Evolutionary conservation across 1,140 invertebrate species (phyloP).

Genomic region (Alviniconcha marisindica): DNA sequence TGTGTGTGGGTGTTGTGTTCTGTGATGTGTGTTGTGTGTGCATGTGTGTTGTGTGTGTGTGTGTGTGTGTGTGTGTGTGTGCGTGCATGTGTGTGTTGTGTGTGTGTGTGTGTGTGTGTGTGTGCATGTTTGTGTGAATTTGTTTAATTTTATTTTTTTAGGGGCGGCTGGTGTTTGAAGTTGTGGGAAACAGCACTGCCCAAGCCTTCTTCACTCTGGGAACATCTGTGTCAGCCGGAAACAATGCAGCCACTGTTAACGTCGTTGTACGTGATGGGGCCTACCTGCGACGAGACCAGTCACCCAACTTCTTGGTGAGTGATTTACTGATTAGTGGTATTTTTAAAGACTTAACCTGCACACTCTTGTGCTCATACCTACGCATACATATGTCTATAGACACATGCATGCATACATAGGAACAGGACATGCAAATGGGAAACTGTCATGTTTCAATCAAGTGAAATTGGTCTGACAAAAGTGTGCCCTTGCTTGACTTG

Average conservation of each 20-base stretch:
- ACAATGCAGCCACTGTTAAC: neutral
- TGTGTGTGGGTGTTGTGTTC: too few relatives aligned
- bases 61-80: constrained; percentile 8
- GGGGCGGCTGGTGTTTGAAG: constrained; percentile 63
- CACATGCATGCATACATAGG: too few relatives aligned
- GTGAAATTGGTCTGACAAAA: too few relatives aligned
- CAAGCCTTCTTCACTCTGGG: constrained; percentile 59
- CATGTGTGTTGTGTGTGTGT: neutral
- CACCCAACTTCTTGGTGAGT: neutral
- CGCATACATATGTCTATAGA: too few relatives aligned
- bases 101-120: neutral
- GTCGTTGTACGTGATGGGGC: neutral
- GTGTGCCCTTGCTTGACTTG: too few relatives aligned
- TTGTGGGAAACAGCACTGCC: constrained; percentile 62
- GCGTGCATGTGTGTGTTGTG: neutral
- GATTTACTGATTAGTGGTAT: too few relatives aligned
- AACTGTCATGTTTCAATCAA: too few relatives aligned
- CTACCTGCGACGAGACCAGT: constrained; percentile 11
- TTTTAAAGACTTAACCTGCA: too few relatives aligned
- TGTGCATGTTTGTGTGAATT: too few relatives aligned
- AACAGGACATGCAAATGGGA: too few relatives aligned
- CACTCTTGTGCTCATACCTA: too few relatives aligned
- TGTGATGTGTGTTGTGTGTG: neutral
- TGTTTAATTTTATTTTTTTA: constrained; percentile 50
- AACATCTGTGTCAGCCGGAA: neutral